Evolutionary conservation across 2,888 invertebrate species (phyloP).

Genomic region (Parnassius mnemosyne): DNA sequence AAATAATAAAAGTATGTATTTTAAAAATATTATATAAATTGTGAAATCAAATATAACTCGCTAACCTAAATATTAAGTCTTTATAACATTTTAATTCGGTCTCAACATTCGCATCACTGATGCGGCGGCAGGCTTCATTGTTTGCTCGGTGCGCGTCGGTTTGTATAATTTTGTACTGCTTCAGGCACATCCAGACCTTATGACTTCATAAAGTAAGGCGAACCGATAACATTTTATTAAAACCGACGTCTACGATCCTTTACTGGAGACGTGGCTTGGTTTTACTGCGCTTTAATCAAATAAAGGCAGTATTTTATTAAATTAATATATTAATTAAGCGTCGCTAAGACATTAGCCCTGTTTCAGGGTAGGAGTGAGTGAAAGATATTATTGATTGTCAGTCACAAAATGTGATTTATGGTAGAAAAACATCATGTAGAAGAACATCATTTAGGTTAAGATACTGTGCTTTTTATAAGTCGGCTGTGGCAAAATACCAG

Average conservation of each 20-base stretch:
- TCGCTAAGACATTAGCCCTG: too few species aligned
- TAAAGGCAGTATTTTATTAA: background rate
- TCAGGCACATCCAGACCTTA: slow-evolving; percentile 15
- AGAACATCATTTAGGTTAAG: too few species aligned
- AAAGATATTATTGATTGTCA: too few species aligned
- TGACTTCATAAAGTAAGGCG: slow-evolving; percentile 16
- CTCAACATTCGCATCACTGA: slow-evolving; percentile 5
- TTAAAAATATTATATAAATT: too few species aligned
- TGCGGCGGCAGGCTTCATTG: slow-evolving; percentile 21
- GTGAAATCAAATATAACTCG: too few species aligned
- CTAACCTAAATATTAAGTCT: too few species aligned
- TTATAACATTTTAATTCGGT: background rate
- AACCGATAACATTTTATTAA: slow-evolving; percentile 16
- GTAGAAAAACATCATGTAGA: too few species aligned
- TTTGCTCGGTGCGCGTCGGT: slow-evolving; percentile 18
- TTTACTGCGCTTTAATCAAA: slow-evolving; percentile 10
- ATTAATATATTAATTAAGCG: background rate
- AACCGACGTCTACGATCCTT: slow-evolving; percentile 5
- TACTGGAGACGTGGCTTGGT: slow-evolving; percentile 7
- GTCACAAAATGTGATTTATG: too few species aligned
- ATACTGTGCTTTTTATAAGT: too few species aligned
- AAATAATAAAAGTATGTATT: too few species aligned
- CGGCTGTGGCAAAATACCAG: too few species aligned
- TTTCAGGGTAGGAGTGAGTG: too few species aligned
- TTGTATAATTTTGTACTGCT: slow-evolving; percentile 20